phyloP scores from a whole-genome alignment of 2,113 vertebrate species.

The Rhinolophus ferrumequinum region DNA sequence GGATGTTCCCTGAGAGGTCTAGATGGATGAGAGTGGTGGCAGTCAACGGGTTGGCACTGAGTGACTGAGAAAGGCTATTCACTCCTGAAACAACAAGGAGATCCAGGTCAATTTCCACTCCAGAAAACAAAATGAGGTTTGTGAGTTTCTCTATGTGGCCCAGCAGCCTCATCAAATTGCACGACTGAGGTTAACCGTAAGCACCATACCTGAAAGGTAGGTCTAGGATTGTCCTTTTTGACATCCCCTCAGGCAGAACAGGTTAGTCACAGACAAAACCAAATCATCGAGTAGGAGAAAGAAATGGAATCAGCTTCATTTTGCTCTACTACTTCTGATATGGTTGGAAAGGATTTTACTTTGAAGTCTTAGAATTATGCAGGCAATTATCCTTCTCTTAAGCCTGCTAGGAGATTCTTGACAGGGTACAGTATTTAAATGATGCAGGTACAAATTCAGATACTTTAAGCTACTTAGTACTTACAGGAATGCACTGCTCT shows the following conservation, averaged over 20 bases:
- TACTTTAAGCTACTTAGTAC: background rate
- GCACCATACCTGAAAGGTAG: background rate
- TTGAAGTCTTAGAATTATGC: background rate
- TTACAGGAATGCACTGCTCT: background rate
- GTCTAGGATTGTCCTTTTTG: too few species aligned
- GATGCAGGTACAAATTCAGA: background rate
- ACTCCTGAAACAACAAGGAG: constrained; percentile 87
- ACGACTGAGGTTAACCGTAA: background rate
- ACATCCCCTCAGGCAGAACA: background rate
- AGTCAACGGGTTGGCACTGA: constrained; percentile 90
- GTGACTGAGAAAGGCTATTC: constrained; percentile 93
- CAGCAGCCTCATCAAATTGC: background rate
- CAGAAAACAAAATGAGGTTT: background rate
- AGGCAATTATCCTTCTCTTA: background rate
- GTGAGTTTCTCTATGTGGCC: background rate
- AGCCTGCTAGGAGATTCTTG: background rate
- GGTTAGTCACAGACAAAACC: background rate
- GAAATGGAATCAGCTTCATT: background rate
- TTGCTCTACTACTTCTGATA: background rate
- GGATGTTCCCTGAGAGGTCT: constrained; percentile 94
- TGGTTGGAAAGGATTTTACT: background rate
- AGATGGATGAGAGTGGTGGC: constrained; percentile 89
- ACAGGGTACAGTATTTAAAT: background rate
- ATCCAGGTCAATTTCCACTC: background rate
- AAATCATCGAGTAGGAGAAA: background rate